Evolutionary conservation across 2,113 vertebrate species (phyloP), one percentile per base, ranked within the genome.

Genomic region (Melanocharis versteri): DNA sequence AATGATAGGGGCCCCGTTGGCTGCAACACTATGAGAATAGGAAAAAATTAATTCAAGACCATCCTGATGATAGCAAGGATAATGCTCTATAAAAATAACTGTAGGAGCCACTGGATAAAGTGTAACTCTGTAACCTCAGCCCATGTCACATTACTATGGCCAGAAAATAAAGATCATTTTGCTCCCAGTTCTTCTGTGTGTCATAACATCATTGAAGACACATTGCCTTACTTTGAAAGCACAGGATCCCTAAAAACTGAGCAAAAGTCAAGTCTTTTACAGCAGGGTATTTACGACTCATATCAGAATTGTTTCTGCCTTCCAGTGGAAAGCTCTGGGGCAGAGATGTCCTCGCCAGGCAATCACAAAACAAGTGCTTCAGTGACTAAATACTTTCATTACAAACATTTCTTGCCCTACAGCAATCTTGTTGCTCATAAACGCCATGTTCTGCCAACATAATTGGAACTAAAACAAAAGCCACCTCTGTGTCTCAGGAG

Each of bases 161-260:
- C 88, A 95, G 71, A 83, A 95, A 92, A 90, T 33, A 73, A 73
- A 91, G 62, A 91, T 60, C 0, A 58, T 77, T 94, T 68, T 95
- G 47, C 95, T 95, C 47, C 28, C 51, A 71, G 28, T 70, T 66
- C 30, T 93, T 85, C 45, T 80, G 30, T 64, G 51, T 90, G 31
- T 68, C 71, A 50, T 53, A 88, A 76, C 3, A 58, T 90, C 73
- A 93, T 92, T 81, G 87, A 93, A 92, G 56, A 81, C 60, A 90
- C 66, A 90, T 24, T 84, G 48, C 24, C 18, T 81, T 71, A 37
- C 19, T 82, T 75, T 61, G 65, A 93, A 86, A 79, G 48, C 44
- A 68, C 22, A 40, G 17, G 3, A 64, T 78, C 33, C n/a, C 60
- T 91, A 70, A 78, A 83, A 89, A 68, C 2, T 60, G 40, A 94